Conservation (phyloP, 1,140 invertebrate genomes). For the Pemphigus obesinymphae region DNA sequence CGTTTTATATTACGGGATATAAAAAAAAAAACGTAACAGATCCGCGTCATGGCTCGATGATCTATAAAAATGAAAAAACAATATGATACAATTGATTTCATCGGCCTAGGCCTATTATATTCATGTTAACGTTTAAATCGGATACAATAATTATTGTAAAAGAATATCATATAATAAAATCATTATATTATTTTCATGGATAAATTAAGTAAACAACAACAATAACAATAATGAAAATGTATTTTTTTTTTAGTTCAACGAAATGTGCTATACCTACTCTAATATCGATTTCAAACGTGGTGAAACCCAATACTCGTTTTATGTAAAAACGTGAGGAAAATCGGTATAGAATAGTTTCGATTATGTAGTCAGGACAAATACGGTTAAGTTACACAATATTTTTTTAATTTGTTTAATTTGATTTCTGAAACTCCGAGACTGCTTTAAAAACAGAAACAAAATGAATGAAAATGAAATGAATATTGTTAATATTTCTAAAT, state of each 20-base stretch:
- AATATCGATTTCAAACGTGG: not conserved
- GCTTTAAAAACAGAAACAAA: no score
- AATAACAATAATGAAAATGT: not conserved
- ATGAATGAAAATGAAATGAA: no score
- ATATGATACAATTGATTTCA: no score
- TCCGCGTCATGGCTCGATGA: not conserved
- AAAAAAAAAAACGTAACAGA: slow-evolving; percentile 17
- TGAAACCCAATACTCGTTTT: not conserved
- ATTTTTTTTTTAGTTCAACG: not conserved
- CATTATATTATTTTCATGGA: no score
- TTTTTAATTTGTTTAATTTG: not conserved
- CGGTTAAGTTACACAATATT: not conserved
- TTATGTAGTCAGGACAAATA: not conserved
- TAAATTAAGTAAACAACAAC: no score
- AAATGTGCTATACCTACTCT: not conserved
- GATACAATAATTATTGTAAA: no score
- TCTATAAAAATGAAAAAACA: not conserved
- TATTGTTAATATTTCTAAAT: no score
- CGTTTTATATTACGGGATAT: not conserved
- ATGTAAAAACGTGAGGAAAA: not conserved
- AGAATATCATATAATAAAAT: no score
- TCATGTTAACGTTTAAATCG: not conserved
- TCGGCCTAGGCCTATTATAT: no score
- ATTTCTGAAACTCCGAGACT: not conserved
- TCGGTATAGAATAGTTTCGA: not conserved